Evolutionary conservation across 2,113 vertebrate species (phyloP), one percentile per base, ranked within the genome.

Genomic region (Dipodomys spectabilis): DNA sequence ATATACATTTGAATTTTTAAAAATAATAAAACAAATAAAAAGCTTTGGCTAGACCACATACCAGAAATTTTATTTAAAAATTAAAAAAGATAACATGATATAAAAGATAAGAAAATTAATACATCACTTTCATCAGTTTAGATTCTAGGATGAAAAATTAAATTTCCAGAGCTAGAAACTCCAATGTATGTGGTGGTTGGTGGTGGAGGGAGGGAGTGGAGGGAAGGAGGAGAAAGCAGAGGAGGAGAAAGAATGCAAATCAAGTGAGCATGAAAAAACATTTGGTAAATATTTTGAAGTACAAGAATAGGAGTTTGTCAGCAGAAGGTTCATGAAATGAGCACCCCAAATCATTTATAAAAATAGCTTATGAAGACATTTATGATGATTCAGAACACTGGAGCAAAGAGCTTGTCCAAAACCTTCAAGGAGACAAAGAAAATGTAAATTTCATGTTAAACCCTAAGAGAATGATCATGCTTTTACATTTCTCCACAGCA

Each of bases 111-210:
- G 13, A 90, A 86, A 86, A 68, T 3, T 68, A 32, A 2, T 11
- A 78, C n/a, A 71, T 32, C 16, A 27, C 0, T 71, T 12, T n/a
- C n/a, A n/a, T n/a, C n/a, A n/a, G n/a, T n/a, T n/a, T n/a, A n/a
- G n/a, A n/a, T n/a, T 49, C 9, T 80, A 84, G 78, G 12, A 84
- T n/a, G 88, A 73, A 68, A 74, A 9, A 84, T n/a, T 91, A 73
- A 68, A 74, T 82, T 83, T 77, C 22, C 13, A 39, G 49, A 49
- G 49, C 49, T 49, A 49, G 49, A 49, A 49, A 49, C 49, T 12
- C 49, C 12, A 49, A 11, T 49, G 9, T 11, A 10, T 3, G 49
- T 11, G 2, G 49, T 9, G 49, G 2, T 49, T 49, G 49, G 5
- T 39, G 5, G 39, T 0, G 49, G 12, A 49, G 49, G 49, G 49